phyloP scores from a whole-genome alignment of 2,888 invertebrate species.

The Ommatoiulus sabulosus region DNA sequence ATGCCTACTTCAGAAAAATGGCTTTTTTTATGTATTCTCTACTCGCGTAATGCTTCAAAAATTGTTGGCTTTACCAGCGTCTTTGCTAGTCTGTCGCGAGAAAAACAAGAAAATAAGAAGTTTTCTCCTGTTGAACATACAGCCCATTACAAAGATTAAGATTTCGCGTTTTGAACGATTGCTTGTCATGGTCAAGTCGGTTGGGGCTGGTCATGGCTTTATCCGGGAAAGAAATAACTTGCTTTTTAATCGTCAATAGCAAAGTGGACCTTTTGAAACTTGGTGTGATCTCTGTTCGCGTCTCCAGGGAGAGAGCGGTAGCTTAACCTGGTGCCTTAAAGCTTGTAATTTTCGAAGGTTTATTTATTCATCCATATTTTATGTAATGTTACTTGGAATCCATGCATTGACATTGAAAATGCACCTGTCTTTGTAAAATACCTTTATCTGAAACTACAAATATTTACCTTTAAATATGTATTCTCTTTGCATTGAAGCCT shows the following conservation, averaged over 20 bases:
- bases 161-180: background rate
- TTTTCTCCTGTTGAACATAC: background rate
- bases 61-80: background rate
- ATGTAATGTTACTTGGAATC: too few species aligned
- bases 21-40: background rate
- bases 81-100: background rate
- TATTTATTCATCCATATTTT: too few species aligned
- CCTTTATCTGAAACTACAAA: too few species aligned
- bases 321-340: too few species aligned
- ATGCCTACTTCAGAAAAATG: background rate
- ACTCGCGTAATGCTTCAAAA: background rate
- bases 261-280: background rate
- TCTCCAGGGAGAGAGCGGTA: background rate
- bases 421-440: too few species aligned
- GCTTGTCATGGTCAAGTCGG: background rate
- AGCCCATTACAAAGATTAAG: background rate
- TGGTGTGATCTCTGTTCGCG: background rate
- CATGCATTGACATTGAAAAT: too few species aligned
- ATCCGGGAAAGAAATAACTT: background rate
- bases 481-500: too few species aligned
- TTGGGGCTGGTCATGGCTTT: background rate
- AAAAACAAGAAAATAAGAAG: background rate
- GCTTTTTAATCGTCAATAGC: background rate
- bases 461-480: too few species aligned
- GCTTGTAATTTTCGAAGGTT: background rate